Conservation (phyloP, 2,797 vertebrate species). For the Muscicapa striata region DNA sequence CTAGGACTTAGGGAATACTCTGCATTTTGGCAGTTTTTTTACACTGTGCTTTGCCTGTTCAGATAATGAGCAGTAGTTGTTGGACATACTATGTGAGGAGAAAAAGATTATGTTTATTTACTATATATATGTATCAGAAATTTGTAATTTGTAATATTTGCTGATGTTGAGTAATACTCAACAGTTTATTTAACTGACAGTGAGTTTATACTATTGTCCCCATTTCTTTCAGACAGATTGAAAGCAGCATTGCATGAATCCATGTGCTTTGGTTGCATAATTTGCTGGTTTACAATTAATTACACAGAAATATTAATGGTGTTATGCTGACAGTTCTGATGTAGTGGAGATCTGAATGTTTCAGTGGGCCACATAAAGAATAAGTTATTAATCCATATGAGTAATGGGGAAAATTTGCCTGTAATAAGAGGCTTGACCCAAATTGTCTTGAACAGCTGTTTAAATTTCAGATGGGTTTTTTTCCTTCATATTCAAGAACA, state of each 20-base stretch:
- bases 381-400: slow-evolving; percentile 16
- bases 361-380: neutral
- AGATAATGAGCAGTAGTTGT: neutral
- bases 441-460: slow-evolving; percentile 12
- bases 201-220: neutral
- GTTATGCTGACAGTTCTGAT: slow-evolving; percentile 28
- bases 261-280: slow-evolving; percentile 13
- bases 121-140: neutral
- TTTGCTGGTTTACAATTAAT: slow-evolving; percentile 44
- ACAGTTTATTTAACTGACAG: neutral
- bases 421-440: slow-evolving; percentile 30
- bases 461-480: slow-evolving; percentile 13
- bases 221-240: slow-evolving; percentile 2
- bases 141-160: neutral
- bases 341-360: slow-evolving; percentile 24
- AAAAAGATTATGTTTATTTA: neutral
- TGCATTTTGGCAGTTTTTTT: neutral
- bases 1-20: neutral
- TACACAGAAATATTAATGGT: slow-evolving; percentile 51
- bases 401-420: neutral
- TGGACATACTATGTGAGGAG: neutral
- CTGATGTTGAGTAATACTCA: neutral
- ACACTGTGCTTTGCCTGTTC: neutral
- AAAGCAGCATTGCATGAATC: neutral
- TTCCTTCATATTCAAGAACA: slow-evolving; percentile 19